Evolutionary conservation across 92 coral and sea anemone genomes (phyloP).

Genomic region (Blastomussa wellsi): DNA sequence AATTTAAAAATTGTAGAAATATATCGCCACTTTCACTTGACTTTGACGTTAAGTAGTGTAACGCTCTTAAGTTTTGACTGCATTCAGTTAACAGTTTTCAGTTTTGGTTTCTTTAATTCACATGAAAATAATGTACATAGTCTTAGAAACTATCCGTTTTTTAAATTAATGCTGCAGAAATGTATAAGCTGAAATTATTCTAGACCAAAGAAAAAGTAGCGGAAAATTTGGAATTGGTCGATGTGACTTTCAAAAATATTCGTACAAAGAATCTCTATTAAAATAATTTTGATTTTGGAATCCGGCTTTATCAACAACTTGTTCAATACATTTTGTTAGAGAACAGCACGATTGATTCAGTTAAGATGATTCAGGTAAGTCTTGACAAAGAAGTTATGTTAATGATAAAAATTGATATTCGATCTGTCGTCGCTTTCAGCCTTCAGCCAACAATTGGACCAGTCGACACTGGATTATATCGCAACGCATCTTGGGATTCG

Average conservation of each 20-base stretch:
- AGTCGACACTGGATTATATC: constrained; percentile 78
- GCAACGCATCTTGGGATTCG: constrained; percentile 81
- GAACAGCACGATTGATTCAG: no score
- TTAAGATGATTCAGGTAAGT: neutral
- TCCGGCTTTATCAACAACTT: neutral
- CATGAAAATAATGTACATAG: neutral
- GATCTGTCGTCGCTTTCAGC: neutral
- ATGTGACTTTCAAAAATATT: no score
- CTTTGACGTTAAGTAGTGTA: neutral
- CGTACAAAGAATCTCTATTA: no score
- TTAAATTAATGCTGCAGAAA: neutral
- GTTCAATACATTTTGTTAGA: neutral
- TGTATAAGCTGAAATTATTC: neutral
- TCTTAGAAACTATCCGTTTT: neutral
- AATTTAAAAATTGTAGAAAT: neutral
- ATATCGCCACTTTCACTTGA: neutral
- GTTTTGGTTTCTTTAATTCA: neutral
- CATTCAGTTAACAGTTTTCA: neutral
- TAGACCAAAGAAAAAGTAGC: neutral
- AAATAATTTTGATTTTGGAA: neutral
- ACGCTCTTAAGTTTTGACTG: neutral
- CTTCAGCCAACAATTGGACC: constrained; percentile 29
- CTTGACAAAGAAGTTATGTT: neutral
- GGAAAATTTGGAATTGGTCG: neutral
- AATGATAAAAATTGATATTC: neutral